Percentiles rank a stretch among this genome's conserved stretches.
Conservation (phyloP, 2,797 vertebrate species). For the Myotis vivesi region DNA sequence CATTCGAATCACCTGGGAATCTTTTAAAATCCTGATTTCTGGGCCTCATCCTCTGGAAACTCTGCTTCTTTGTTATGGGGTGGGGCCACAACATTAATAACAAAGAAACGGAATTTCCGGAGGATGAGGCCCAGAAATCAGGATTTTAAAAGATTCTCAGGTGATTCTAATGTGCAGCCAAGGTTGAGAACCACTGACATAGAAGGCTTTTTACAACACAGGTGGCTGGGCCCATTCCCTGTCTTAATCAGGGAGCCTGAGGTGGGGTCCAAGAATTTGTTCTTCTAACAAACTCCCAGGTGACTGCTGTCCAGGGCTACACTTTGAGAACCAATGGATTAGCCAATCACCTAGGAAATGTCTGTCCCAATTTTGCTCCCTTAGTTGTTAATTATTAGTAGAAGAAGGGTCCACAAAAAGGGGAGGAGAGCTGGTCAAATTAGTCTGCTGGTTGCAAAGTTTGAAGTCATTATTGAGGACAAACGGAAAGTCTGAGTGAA, state of each 20-base stretch:
- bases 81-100: too few relatives aligned
- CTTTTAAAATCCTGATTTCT: too few relatives aligned
- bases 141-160: too few relatives aligned
- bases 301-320: background rate
- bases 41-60: too few relatives aligned
- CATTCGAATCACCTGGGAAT: too few relatives aligned
- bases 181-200: too few relatives aligned
- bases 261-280: background rate
- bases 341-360: background rate
- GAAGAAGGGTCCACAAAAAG: background rate
- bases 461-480: background rate
- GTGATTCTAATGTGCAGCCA: too few relatives aligned
- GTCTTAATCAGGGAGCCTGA: background rate
- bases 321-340: background rate
- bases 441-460: background rate
- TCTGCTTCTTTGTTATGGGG: too few relatives aligned
- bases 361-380: background rate
- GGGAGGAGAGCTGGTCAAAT: background rate
- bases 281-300: background rate
- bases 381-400: background rate
- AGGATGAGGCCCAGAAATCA: too few relatives aligned
- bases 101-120: too few relatives aligned
- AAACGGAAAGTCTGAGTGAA: slow-evolving; percentile 34
- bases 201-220: background rate
- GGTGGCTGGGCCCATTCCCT: too few relatives aligned